Evolutionary conservation across 2,797 vertebrate genomes (phyloP).

Genomic region (Tiaroga cobitis): DNA sequence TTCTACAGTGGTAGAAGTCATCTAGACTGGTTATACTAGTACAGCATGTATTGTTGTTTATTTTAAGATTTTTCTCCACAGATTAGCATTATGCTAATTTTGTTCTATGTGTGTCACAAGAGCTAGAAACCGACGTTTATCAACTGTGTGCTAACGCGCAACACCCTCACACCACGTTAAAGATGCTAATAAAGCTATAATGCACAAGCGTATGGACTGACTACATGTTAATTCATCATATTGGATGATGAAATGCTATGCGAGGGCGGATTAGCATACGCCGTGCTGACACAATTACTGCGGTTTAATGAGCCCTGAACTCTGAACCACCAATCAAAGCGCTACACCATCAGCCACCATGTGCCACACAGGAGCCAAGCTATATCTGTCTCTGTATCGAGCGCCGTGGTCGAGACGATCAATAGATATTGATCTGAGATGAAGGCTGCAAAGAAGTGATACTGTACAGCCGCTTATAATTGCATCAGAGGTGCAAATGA

Average conservation of each 20-base stretch:
- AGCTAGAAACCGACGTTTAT: constrained; percentile 12
- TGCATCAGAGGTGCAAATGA: constrained; percentile 44
- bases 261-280: constrained; percentile 56
- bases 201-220: constrained; percentile 17
- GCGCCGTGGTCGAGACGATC: constrained; percentile 20
- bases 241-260: constrained; percentile 42
- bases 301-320: constrained; percentile 62
- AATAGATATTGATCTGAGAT: constrained; percentile 44
- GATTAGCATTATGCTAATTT: constrained; percentile 32
- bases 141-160: not conserved
- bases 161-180: constrained; percentile 17
- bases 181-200: constrained; percentile 39
- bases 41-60: not conserved
- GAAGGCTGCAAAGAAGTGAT: not conserved
- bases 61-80: not conserved
- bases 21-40: not conserved
- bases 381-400: constrained; percentile 41
- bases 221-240: constrained; percentile 51
- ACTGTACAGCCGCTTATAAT: constrained; percentile 26
- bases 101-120: not conserved
- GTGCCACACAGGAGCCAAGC: constrained; percentile 45
- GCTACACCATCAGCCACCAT: constrained; percentile 31
- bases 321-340: constrained; percentile 47
- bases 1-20: not conserved
- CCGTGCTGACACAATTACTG: constrained; percentile 61